Percentiles rank a stretch among this genome's conserved stretches.
phyloP scores from a whole-genome alignment of 2,113 vertebrate species.

The Protomyctophum bolini region DNA sequence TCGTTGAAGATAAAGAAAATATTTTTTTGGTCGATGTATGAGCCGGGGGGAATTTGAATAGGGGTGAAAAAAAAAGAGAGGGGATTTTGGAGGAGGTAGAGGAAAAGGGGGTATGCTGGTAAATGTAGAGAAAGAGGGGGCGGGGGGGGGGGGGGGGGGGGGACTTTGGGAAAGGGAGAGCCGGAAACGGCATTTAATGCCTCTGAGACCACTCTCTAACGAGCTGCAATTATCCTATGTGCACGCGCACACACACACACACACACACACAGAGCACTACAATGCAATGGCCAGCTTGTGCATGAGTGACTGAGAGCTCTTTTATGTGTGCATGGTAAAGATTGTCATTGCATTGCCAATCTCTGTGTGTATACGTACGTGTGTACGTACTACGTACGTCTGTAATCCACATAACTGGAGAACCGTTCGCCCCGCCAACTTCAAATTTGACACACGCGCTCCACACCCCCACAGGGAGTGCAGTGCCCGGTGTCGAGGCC shows the following conservation, averaged over 20 bases:
- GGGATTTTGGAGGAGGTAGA: not conserved
- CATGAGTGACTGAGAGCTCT: not conserved
- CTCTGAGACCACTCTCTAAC: constrained; percentile 55
- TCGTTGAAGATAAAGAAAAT: not conserved
- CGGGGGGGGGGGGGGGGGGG: constrained; percentile 7
- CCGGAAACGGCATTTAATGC: constrained; percentile 70
- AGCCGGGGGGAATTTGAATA: constrained; percentile 13
- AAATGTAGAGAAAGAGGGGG: not conserved
- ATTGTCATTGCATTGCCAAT: not conserved
- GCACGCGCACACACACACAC: constrained; percentile 8
- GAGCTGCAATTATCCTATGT: constrained; percentile 65
- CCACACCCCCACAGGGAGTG: too few relatives aligned
- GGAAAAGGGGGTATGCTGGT: constrained; percentile 1
- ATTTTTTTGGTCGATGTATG: not conserved
- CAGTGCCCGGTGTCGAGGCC: too few relatives aligned
- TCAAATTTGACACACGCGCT: too few relatives aligned
- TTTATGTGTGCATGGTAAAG: not conserved
- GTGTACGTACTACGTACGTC: too few relatives aligned
- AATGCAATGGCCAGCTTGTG: not conserved
- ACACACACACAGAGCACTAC: constrained; percentile 3
- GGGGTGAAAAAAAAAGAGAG: not conserved
- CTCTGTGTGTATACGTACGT: too few relatives aligned
- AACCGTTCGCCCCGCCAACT: too few relatives aligned
- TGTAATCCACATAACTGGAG: too few relatives aligned
- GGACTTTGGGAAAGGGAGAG: not conserved